phyloP scores from a whole-genome alignment of 1,140 invertebrate species.

The Meteorus sp. region DNA sequence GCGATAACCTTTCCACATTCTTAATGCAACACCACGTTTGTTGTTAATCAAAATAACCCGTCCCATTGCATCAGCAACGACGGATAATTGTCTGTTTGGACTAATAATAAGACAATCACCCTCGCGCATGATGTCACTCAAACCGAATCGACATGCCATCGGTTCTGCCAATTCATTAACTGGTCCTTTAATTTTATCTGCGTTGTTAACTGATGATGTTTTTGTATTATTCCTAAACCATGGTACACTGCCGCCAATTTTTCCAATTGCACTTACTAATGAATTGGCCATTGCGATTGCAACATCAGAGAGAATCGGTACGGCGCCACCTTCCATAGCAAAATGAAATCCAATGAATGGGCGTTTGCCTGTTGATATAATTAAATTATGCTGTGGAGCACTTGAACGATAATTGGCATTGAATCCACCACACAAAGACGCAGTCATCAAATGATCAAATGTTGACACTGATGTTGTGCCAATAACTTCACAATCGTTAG shows the following conservation, averaged over 20 bases:
- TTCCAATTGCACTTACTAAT: conserved; percentile 74
- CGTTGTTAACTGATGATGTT: conserved; percentile 1
- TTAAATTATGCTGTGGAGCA: conserved; percentile 76
- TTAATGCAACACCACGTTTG: conserved; percentile 73
- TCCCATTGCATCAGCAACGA: conserved; percentile 83
- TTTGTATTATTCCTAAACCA: conserved; percentile 58
- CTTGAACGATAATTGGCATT: conserved; percentile 72
- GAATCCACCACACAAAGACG: conserved; percentile 78
- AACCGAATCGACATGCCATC: conserved; percentile 74
- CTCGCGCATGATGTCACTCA: conserved; percentile 79
- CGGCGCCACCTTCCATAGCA: conserved; percentile 80
- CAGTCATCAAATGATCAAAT: conserved; percentile 85
- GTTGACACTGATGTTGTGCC: conserved; percentile 74
- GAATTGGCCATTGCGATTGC: conserved; percentile 87
- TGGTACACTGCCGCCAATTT: conserved; percentile 74
- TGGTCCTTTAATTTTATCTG: conserved; percentile 50
- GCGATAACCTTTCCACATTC: conserved; percentile 93
- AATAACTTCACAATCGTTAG: conserved; percentile 79
- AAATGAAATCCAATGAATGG: conserved; percentile 89
- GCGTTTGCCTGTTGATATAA: conserved; percentile 77
- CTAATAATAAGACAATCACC: conserved; percentile 75
- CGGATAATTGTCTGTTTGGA: conserved; percentile 78
- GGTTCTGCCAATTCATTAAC: conserved; percentile 63
- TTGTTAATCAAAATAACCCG: conserved; percentile 85
- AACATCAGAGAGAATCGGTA: conserved; percentile 78